A percentile compares a stretch with the other conserved stretches of the same genome.
phyloP scores from a whole-genome alignment of 2,888 invertebrate species.

The Metallyticus violacea region DNA sequence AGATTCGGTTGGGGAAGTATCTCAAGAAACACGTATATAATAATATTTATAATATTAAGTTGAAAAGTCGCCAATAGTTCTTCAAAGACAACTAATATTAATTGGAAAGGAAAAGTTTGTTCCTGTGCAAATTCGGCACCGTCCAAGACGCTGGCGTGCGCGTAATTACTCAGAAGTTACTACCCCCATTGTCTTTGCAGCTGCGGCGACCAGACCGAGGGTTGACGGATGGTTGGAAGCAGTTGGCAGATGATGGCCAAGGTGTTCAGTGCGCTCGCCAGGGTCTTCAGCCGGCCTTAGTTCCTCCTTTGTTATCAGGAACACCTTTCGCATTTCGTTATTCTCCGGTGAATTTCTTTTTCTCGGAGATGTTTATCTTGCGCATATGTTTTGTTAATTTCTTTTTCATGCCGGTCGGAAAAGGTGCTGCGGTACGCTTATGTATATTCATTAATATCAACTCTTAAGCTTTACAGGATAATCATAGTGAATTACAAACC shows the following conservation, averaged over 20 bases:
- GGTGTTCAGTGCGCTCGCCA: background rate
- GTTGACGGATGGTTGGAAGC: background rate
- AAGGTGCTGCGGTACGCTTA: too few relatives aligned
- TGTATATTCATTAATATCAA: background rate
- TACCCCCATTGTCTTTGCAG: background rate
- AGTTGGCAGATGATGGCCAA: slow-evolving; percentile 8
- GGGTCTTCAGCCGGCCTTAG: background rate
- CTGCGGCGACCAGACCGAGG: background rate
- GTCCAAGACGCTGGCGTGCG: background rate
- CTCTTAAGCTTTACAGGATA: too few relatives aligned
- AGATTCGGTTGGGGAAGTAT: too few relatives aligned
- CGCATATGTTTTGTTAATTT: background rate
- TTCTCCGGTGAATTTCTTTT: slow-evolving; percentile 12
- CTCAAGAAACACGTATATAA: too few relatives aligned
- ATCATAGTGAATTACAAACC: too few relatives aligned
- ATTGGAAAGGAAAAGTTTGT: too few relatives aligned
- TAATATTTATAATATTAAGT: too few relatives aligned
- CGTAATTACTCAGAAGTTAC: background rate
- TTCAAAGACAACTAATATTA: too few relatives aligned
- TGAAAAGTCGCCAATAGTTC: too few relatives aligned
- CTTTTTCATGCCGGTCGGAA: too few relatives aligned
- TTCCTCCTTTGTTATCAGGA: slow-evolving; percentile 2
- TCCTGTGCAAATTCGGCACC: too few relatives aligned
- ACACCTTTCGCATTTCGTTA: slow-evolving; percentile 16
- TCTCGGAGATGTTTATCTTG: background rate